These are phyloP conservation scores for Acleris cristana DNA, from an alignment of 2,888 invertebrate species.

Conservation along the genomic window DNA sequence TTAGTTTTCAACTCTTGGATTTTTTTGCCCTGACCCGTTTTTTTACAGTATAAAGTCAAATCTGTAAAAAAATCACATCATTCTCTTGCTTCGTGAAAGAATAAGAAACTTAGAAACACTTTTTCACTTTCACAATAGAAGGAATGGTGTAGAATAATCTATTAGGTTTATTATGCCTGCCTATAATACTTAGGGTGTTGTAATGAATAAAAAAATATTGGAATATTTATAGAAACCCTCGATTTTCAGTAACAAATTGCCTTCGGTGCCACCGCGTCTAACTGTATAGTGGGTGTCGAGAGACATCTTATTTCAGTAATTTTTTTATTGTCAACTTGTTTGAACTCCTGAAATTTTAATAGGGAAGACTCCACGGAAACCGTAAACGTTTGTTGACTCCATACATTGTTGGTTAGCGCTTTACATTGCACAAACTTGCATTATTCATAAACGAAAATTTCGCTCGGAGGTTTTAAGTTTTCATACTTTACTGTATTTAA, in stretches of 20 bases:
- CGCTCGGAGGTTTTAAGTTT: constrained; percentile 34
- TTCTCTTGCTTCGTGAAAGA: too few species aligned
- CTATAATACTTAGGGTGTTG: too few species aligned
- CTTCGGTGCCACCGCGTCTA: background rate
- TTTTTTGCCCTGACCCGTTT: too few species aligned
- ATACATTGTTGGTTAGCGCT: constrained; percentile 49
- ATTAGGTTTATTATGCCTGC: too few species aligned
- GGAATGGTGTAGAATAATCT: background rate
- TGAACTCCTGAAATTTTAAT: constrained; percentile 57
- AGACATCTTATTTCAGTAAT: constrained; percentile 54
- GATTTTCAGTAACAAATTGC: background rate
- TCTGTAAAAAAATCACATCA: too few species aligned
- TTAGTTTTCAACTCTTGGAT: too few species aligned
- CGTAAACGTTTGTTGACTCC: constrained; percentile 52
- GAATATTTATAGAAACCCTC: background rate
- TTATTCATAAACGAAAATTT: constrained; percentile 38
- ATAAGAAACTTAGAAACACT: too few species aligned
- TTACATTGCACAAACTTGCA: constrained; percentile 38
- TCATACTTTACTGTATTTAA: constrained; percentile 24
- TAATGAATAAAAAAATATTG: background rate
- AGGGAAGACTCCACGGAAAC: constrained; percentile 47
- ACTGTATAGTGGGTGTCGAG: constrained; percentile 30
- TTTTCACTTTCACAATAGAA: background rate
- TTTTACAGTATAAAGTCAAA: too few species aligned
- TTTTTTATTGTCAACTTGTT: constrained; percentile 59